Percentiles rank a stretch among this genome's conserved stretches.
phyloP scores from a whole-genome alignment of 2,113 vertebrate genomes.

The Gallinago media region DNA sequence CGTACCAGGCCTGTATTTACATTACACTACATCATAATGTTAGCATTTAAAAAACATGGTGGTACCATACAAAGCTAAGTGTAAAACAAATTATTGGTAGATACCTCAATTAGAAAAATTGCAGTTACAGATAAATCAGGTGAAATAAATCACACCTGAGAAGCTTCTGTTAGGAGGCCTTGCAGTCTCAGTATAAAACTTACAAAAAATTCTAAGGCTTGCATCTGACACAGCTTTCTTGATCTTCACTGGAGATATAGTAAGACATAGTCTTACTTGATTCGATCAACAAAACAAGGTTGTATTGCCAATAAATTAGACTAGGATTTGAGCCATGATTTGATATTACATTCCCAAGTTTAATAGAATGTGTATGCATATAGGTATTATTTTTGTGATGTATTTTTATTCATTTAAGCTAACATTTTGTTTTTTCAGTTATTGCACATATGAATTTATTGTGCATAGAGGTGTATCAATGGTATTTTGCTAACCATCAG shows the following conservation, averaged over 20 bases:
- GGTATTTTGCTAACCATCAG: background rate
- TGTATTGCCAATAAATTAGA: background rate
- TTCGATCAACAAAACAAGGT: background rate
- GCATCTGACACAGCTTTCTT: background rate
- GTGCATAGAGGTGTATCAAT: accelerated
- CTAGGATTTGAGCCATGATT: background rate
- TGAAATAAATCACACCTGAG: background rate
- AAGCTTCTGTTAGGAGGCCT: background rate
- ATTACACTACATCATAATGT: background rate
- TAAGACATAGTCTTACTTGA: background rate
- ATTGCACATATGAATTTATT: background rate
- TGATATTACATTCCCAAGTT: background rate
- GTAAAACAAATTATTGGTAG: background rate
- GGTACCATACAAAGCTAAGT: background rate
- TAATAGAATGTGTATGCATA: background rate
- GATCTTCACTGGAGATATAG: background rate
- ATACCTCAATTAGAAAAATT: background rate
- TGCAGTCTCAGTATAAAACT: background rate
- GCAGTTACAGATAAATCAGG: background rate
- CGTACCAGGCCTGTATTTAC: background rate
- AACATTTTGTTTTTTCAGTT: background rate
- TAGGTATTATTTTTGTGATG: background rate
- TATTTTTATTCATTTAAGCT: background rate
- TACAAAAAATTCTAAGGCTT: background rate
- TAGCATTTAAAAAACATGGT: background rate